Base-by-base conservation (phyloP, 2,888 invertebrate species). In the Athrips mouffetella region DNA sequence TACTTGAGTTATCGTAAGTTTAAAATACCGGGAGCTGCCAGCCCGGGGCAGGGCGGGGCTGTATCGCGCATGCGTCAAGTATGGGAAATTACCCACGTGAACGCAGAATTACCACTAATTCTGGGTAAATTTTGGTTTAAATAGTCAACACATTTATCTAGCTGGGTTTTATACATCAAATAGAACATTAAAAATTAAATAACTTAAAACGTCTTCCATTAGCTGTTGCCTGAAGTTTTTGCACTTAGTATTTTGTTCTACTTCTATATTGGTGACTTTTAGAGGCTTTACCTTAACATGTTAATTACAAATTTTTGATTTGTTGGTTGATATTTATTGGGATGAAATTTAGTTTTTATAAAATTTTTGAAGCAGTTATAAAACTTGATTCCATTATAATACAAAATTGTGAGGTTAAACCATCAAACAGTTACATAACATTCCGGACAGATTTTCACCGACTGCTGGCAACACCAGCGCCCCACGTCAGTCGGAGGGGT, bases 41-140 rank as follows among this genome's bases (percentile, higher is more conserved):
- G 67, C 63, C 76, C 77, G 72, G 80, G 82, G 74, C 75, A 76
- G 85, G 85, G 86, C 77, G 85, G 80, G 79, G 83, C 80, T 68
- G 55, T 51, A 41, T 55, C 59, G 62, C 84, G 85, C 86, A 73
- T 76, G 83, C 85, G 84, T 62, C 49, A 40, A 30, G 45, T 30
- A 11, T 47, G 48, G 31, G 47, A 18, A 8, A 13, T 29, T 42
- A n/a, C 35, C 35, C 35, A 33, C 25, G 21, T 35, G 40, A 11
- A 13, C 16, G 11, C 27, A 18, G 10, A 45, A 30, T 15, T 40
- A 15, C 37, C 47, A 35, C 8, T 18, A 13, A 25, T 39, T 18
- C 18, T 7, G 40, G 45, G 42, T 23, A 8, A 21, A 37, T n/a
- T n/a, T n/a, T n/a, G n/a, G n/a, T n/a, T n/a, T n/a, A n/a, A n/a